Evolutionary conservation across 2,888 invertebrate species (phyloP).

Genomic region (Pristionchus maxplancki): DNA sequence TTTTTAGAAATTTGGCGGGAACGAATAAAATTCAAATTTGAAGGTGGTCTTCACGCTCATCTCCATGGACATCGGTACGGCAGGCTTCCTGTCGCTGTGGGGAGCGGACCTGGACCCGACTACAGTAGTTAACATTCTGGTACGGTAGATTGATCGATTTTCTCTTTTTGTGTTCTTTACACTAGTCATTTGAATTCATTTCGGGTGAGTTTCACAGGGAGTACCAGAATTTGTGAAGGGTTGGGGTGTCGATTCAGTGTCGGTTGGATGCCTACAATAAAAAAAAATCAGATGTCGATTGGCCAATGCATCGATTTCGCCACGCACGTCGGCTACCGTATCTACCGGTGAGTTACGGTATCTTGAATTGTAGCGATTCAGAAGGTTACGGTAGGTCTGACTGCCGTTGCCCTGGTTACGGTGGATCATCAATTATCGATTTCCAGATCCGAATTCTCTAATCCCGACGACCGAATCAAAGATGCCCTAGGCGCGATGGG

Average conservation of each 20-base stretch:
- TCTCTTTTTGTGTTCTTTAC: too few species aligned
- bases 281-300: conserved; percentile 72
- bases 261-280: too few species aligned
- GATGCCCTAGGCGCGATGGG: conserved; percentile 76
- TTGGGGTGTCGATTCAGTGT: too few species aligned
- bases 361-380: background rate
- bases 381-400: background rate
- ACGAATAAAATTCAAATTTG: background rate
- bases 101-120: conserved; percentile 77
- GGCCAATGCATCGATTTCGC: conserved; percentile 77
- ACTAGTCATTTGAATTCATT: background rate
- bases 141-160: conserved; percentile 50
- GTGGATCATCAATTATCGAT: background rate
- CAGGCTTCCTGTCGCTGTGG: conserved; percentile 76
- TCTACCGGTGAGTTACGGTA: conserved; percentile 58
- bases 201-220: background rate
- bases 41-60: conserved; percentile 71
- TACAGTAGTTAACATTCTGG: conserved; percentile 77
- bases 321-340: conserved; percentile 76
- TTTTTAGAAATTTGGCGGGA: background rate
- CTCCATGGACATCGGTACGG: conserved; percentile 74
- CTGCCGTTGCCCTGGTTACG: conserved; percentile 27
- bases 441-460: conserved; percentile 42
- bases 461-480: conserved; percentile 60
- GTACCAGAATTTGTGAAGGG: background rate